Conservation (phyloP, 2,113 vertebrate genomes). For the Cavia aperea region DNA sequence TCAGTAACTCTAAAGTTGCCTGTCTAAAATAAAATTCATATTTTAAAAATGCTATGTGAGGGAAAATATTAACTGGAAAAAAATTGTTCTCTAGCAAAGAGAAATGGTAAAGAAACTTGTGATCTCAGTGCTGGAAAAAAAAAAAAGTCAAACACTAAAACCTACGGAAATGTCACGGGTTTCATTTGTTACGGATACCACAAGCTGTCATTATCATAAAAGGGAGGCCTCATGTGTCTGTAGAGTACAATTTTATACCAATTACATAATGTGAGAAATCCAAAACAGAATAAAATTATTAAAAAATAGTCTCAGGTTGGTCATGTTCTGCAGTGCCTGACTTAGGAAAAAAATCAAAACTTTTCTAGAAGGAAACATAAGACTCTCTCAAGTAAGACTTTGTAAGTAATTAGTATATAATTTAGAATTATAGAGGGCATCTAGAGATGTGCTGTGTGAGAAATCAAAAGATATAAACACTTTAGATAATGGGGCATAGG, state of each 20-base stretch:
- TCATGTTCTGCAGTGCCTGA: neutral
- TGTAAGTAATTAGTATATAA: neutral
- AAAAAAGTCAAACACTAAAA: neutral
- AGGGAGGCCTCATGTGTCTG: neutral
- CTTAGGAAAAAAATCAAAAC: neutral
- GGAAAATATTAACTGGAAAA: constrained; percentile 20
- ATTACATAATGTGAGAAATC: neutral
- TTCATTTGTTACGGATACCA: neutral
- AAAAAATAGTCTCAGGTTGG: neutral
- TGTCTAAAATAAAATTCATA: neutral
- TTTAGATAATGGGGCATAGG: neutral
- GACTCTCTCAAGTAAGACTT: neutral
- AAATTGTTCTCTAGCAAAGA: neutral
- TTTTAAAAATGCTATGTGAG: neutral
- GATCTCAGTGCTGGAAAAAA: neutral
- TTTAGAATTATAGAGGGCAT: neutral
- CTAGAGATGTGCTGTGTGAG: neutral
- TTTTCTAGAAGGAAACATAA: neutral
- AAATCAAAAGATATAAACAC: neutral
- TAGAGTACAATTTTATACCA: neutral
- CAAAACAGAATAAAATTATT: constrained; percentile 11
- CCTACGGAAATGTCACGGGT: neutral
- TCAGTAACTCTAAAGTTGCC: neutral
- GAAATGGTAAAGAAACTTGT: neutral
- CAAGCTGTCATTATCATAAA: neutral